Conservation (phyloP, 2,888 invertebrate genomes). For the Antheraea yamamai region DNA sequence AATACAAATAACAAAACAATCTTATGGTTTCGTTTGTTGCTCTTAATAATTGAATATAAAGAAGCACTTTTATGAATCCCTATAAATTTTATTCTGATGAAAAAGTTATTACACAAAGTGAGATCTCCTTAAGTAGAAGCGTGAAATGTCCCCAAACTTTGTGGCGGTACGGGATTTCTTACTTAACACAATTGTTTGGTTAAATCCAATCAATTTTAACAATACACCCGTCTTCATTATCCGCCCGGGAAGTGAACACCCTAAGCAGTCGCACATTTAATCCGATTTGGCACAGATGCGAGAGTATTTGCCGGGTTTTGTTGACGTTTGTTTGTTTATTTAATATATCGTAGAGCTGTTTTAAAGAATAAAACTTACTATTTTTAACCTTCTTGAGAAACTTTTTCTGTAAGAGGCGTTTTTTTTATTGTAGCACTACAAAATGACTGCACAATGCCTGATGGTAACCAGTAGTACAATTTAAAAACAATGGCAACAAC, state of each 20-base stretch:
- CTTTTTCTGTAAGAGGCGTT: too few species aligned
- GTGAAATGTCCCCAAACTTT: constrained; percentile 6
- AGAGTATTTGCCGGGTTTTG: constrained; percentile 40
- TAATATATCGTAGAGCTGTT: constrained; percentile 21
- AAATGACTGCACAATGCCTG: too few species aligned
- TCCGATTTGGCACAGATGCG: constrained; percentile 51
- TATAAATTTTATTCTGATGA: neutral
- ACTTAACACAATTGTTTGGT: constrained; percentile 37
- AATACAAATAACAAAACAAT: too few species aligned
- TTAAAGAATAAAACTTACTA: neutral
- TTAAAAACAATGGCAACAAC: too few species aligned
- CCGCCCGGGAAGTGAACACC: constrained; percentile 24
- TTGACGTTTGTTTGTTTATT: constrained; percentile 30
- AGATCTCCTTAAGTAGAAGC: neutral
- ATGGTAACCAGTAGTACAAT: too few species aligned
- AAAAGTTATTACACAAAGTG: neutral
- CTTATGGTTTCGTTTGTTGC: too few species aligned
- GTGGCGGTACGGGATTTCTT: constrained; percentile 5
- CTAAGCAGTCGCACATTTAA: constrained; percentile 34
- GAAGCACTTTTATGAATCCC: neutral
- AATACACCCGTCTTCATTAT: constrained; percentile 47
- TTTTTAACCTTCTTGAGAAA: too few species aligned
- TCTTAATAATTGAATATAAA: neutral
- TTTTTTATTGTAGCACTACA: too few species aligned
- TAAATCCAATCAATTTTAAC: constrained; percentile 51